A percentile compares a stretch with the other conserved stretches of the same genome.
These are phyloP conservation scores for Callipepla squamata DNA, from an alignment of 2,113 vertebrate genomes.

Conservation along the genomic window DNA sequence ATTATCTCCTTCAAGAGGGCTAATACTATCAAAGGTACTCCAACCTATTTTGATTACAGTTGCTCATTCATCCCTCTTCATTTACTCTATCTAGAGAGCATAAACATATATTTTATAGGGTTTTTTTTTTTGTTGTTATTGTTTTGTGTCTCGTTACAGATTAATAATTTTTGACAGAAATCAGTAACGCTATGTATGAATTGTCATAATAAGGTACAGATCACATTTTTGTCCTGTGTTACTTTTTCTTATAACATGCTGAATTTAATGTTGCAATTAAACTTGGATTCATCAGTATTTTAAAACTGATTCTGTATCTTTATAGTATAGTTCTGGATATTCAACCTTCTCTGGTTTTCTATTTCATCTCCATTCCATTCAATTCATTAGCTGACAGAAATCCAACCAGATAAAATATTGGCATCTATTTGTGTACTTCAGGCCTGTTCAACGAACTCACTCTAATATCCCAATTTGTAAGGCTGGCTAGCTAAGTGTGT, in stretches of 20 bases:
- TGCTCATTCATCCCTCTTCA: background rate
- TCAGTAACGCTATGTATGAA: background rate
- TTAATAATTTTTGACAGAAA: background rate
- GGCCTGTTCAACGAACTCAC: constrained; percentile 2
- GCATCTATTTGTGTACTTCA: constrained; percentile 13
- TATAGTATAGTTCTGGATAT: background rate
- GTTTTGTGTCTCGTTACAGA: background rate
- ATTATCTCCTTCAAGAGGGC: background rate
- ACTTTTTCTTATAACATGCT: background rate
- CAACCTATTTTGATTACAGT: background rate
- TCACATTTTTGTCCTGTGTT: background rate
- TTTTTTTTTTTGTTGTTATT: background rate
- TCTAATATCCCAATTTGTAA: constrained; percentile 47
- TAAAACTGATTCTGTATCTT: background rate
- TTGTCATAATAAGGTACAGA: background rate
- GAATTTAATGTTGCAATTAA: background rate
- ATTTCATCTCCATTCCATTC: background rate
- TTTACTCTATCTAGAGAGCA: background rate
- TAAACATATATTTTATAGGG: background rate
- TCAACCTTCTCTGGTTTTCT: background rate
- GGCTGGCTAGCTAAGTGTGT: constrained; percentile 18
- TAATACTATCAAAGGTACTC: background rate
- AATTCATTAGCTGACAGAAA: constrained; percentile 29
- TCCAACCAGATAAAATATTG: constrained; percentile 19
- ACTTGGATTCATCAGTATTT: background rate